Evolutionary conservation across 2,888 invertebrate species (phyloP), one percentile per base, ranked within the genome.

Genomic region (Phymatocera aterrima): DNA sequence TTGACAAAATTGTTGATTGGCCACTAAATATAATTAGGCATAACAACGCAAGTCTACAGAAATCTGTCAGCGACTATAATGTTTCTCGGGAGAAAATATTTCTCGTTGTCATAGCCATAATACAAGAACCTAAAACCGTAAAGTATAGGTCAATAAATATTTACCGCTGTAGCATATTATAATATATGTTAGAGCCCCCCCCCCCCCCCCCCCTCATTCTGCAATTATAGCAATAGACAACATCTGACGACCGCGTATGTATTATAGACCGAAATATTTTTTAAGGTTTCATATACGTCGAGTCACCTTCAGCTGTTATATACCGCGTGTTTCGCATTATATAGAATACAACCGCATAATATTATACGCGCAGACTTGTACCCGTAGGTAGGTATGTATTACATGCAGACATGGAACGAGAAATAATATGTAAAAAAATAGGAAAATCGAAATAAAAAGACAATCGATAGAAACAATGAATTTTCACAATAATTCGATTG

Each of bases 1-100:
- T 64, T 64, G 61, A 37, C 61, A 64, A n/a, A n/a, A 64, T 64
- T 37, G 61, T 37, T 64, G 37, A 64, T 37, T 37, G 37, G 61
- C 2, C 61, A 18, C 8, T 34, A 64, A n/a, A 64, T n/a, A 57
- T 57, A 28, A 12, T 28, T 3, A n/a, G 18, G 18, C 24, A 18
- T 37, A 37, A n/a, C n/a, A n/a, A n/a, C n/a, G n/a, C n/a, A n/a
- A n/a, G n/a, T n/a, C n/a, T n/a, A n/a, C n/a, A n/a, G n/a, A n/a
- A n/a, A n/a, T n/a, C n/a, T n/a, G n/a, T n/a, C n/a, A n/a, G n/a
- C n/a, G n/a, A n/a, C n/a, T n/a, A n/a, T n/a, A n/a, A n/a, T n/a
- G n/a, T n/a, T n/a, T n/a, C n/a, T n/a, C n/a, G n/a, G n/a, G n/a
- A n/a, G n/a, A n/a, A n/a, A n/a, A n/a, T n/a, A n/a, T n/a, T n/a